A percentile compares a stretch with the other conserved stretches of the same genome.
phyloP scores from a whole-genome alignment of 2,888 invertebrate species.

The Brachyptera putata region DNA sequence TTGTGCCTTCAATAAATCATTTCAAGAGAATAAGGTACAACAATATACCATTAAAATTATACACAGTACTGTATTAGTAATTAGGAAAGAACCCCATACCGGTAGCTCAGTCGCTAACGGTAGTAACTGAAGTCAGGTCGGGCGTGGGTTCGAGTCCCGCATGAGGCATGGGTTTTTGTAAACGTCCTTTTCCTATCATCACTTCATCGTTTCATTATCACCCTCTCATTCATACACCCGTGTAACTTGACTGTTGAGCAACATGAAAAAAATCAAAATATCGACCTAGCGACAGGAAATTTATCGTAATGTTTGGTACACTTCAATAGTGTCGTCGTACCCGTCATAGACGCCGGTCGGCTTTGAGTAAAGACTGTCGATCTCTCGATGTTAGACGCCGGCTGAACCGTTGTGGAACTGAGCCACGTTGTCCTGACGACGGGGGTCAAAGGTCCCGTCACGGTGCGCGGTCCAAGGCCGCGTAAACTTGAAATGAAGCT shows the following conservation, averaged over 20 bases:
- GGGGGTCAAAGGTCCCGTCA: slow-evolving; percentile 23
- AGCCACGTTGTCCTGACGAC: slow-evolving; percentile 25
- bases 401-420: slow-evolving; percentile 12
- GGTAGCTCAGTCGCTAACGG: no score
- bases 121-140: no score
- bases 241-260: no score
- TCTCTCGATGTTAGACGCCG: slow-evolving; percentile 14
- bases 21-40: not conserved
- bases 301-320: not conserved
- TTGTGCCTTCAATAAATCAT: no score
- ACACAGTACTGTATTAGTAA: no score
- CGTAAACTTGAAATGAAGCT: slow-evolving; percentile 25
- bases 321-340: slow-evolving; percentile 3
- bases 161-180: no score
- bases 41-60: no score
- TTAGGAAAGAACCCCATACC: no score
- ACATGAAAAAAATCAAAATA: not conserved
- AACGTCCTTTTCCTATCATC: no score
- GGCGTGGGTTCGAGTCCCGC: no score
- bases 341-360: slow-evolving; percentile 28
- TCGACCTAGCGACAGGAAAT: not conserved
- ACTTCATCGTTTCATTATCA: no score
- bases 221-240: no score
- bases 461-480: slow-evolving; percentile 18
- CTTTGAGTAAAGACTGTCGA: slow-evolving; percentile 27